Evolutionary conservation across 1,140 invertebrate genomes (phyloP).

Genomic region (Drosophila parabipectinata): DNA sequence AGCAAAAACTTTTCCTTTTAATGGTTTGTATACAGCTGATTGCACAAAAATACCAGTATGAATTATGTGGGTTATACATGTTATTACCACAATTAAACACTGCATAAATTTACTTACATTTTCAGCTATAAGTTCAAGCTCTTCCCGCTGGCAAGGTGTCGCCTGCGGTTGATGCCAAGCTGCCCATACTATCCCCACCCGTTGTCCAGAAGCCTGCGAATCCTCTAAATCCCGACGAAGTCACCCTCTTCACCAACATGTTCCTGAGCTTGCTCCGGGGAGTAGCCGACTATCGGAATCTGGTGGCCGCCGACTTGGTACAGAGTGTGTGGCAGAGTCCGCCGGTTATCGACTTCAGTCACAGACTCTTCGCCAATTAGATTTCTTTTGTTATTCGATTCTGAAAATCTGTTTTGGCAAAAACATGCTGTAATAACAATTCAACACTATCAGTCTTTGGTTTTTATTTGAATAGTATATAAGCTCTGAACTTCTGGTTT

Average conservation of each 20-base stretch:
- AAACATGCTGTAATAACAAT: constrained; percentile 20
- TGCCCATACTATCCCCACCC: constrained; percentile 39
- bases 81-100: background rate
- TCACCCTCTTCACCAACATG: constrained; percentile 61
- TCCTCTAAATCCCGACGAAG: constrained; percentile 53
- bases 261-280: constrained; percentile 60
- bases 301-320: constrained; percentile 57
- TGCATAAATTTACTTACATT: background rate
- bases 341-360: constrained; percentile 61
- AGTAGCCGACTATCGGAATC: constrained; percentile 57
- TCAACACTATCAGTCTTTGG: background rate
- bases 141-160: constrained; percentile 25
- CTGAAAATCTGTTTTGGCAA: constrained; percentile 3
- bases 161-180: constrained; percentile 3
- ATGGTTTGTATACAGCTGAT: background rate
- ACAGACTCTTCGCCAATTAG: constrained; percentile 54
- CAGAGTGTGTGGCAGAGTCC: constrained; percentile 71
- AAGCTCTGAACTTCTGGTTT: background rate
- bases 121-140: constrained; percentile 11
- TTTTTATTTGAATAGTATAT: background rate
- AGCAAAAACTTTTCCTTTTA: background rate
- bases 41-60: too few species aligned
- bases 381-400: background rate
- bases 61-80: too few species aligned
- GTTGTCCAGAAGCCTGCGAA: constrained; percentile 29